Percentiles rank a stretch among this genome's conserved stretches.
These are phyloP conservation scores for Ormyrus thymus DNA, from an alignment of 2,888 invertebrate genomes.

Conservation along the genomic window DNA sequence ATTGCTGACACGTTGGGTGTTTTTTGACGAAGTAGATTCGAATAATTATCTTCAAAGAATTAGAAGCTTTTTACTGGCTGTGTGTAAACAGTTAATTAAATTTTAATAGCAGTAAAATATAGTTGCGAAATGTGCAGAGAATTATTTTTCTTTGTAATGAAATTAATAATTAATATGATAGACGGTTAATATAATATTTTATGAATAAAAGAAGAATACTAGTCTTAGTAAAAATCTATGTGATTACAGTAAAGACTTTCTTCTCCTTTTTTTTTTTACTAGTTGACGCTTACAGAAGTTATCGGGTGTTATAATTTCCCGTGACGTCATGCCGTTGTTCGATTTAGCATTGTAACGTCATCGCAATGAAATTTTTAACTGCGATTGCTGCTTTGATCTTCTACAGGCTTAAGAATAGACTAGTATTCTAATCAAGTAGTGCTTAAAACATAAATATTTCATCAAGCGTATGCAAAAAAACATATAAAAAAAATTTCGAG, in stretches of 20 bases:
- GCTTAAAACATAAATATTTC: neutral
- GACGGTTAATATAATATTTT: neutral
- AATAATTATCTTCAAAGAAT: too few relatives aligned
- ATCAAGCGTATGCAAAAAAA: neutral
- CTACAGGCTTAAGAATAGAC: neutral
- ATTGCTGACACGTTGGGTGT: too few relatives aligned
- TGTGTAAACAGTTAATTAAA: too few relatives aligned
- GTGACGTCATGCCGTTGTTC: constrained; percentile 36
- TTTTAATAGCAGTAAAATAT: too few relatives aligned
- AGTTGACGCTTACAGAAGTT: constrained; percentile 20
- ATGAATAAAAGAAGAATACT: too few relatives aligned
- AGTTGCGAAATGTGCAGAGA: too few relatives aligned
- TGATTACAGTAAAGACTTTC: too few relatives aligned
- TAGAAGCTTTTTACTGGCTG: too few relatives aligned
- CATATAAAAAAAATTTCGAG: neutral
- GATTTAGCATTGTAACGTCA: constrained; percentile 35
- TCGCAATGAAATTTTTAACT: constrained; percentile 2
- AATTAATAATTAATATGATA: neutral
- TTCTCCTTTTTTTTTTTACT: neutral
- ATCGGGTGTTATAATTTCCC: constrained; percentile 35
- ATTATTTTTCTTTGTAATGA: neutral
- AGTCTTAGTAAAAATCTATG: too few relatives aligned
- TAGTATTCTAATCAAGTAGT: neutral
- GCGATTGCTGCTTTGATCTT: neutral
- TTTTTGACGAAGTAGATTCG: too few relatives aligned